These are phyloP conservation scores for Athene cunicularia DNA, from an alignment of 2,113 vertebrate genomes.

Conservation along the genomic window DNA sequence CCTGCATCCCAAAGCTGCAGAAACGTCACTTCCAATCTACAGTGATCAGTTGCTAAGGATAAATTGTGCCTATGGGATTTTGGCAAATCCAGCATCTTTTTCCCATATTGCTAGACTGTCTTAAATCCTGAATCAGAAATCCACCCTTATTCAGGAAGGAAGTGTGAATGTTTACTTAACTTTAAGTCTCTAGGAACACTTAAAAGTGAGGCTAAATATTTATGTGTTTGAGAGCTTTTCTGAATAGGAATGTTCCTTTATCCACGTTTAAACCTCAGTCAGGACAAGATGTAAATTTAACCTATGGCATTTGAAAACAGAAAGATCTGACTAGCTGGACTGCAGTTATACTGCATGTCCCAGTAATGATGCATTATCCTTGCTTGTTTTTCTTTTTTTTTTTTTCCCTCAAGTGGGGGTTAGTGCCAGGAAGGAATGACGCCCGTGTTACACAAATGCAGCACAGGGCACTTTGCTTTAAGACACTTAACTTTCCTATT, in stretches of 20 bases:
- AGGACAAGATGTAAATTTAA: background rate
- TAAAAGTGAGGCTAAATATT: conserved; percentile 8
- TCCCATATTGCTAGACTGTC: background rate
- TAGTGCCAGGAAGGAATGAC: background rate
- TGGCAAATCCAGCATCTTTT: conserved; percentile 10
- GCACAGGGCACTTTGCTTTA: background rate
- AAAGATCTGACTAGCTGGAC: background rate
- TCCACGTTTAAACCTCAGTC: background rate
- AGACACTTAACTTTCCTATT: background rate
- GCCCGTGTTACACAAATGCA: background rate
- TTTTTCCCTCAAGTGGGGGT: background rate
- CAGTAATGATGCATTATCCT: background rate
- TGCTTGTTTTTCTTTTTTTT: background rate
- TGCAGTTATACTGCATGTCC: background rate
- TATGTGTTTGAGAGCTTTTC: background rate
- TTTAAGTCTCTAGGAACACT: background rate
- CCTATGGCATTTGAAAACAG: background rate
- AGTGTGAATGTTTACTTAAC: conserved; percentile 16
- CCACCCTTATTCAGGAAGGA: background rate
- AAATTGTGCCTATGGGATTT: conserved; percentile 39
- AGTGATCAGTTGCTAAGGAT: conserved; percentile 24
- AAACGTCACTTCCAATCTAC: conserved; percentile 25
- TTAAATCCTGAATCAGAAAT: conserved; percentile 40
- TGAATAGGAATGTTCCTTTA: background rate
- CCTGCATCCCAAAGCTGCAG: conserved; percentile 45